These are phyloP conservation scores for Holcopasites calliopsidis DNA, from an alignment of 1,140 invertebrate species.

Conservation along the genomic window DNA sequence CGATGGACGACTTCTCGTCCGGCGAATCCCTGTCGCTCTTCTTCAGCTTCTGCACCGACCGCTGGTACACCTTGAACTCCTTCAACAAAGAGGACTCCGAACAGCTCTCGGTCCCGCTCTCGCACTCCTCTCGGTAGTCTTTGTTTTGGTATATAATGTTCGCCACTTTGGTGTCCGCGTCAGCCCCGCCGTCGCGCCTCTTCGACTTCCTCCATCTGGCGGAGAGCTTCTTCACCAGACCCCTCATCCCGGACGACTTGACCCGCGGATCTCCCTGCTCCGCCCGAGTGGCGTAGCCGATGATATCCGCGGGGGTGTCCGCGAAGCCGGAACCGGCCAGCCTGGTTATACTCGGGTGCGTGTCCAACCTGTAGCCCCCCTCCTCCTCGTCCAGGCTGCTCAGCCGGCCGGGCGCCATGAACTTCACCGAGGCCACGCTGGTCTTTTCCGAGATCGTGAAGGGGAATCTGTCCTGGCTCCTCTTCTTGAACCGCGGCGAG, in stretches of 20 bases:
- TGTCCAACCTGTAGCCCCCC: constrained; percentile 31
- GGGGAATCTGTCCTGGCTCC: constrained; percentile 66
- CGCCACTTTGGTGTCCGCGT: background rate
- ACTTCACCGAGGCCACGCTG: constrained; percentile 27
- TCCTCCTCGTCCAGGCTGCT: constrained; percentile 8
- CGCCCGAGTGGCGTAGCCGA: constrained; percentile 38
- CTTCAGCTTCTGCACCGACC: background rate
- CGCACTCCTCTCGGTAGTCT: constrained; percentile 34
- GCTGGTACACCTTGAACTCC: background rate
- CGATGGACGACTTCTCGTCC: background rate
- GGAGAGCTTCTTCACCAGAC: constrained; percentile 43
- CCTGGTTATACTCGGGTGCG: constrained; percentile 62
- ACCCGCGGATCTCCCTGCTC: background rate
- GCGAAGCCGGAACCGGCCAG: constrained; percentile 49
- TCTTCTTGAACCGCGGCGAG: constrained; percentile 35
- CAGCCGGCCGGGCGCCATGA: constrained; percentile 9
- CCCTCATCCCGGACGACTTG: constrained; percentile 36
- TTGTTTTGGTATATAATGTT: constrained; percentile 54
- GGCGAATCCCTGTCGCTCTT: background rate
- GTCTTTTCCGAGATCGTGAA: constrained; percentile 67
- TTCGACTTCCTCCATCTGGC: constrained; percentile 20
- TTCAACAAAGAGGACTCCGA: constrained; percentile 37
- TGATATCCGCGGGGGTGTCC: constrained; percentile 50
- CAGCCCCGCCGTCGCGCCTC: background rate
- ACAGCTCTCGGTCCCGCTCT: constrained; percentile 10